These are phyloP conservation scores for Acromyrmex charruanus DNA, from an alignment of 1,140 invertebrate species.

Conservation along the genomic window DNA sequence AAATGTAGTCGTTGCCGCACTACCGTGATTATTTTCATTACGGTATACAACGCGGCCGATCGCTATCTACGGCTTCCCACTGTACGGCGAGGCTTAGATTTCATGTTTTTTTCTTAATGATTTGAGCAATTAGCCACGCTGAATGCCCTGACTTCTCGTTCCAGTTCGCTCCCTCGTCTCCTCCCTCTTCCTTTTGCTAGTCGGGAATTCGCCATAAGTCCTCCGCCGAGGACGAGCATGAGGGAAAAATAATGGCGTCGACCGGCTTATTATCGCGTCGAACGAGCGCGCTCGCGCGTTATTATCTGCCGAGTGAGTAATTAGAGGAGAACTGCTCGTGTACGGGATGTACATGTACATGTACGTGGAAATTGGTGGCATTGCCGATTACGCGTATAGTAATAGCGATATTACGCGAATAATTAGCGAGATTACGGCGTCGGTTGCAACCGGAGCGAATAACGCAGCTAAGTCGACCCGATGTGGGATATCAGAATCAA, in stretches of 20 bases:
- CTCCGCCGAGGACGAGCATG: constrained; percentile 63
- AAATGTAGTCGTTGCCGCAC: constrained; percentile 75
- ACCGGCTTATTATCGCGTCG: constrained; percentile 62
- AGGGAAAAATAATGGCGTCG: constrained; percentile 60
- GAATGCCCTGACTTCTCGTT: constrained; percentile 85
- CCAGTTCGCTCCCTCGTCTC: constrained; percentile 74
- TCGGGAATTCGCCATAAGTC: constrained; percentile 30
- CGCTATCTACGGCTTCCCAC: constrained; percentile 84
- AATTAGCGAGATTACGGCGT: constrained; percentile 59
- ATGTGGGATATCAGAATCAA: constrained; percentile 1
- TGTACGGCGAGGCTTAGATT: constrained; percentile 81
- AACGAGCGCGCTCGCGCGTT: constrained; percentile 31
- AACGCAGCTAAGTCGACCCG: constrained; percentile 16
- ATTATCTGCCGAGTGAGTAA: constrained; percentile 42
- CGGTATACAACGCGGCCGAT: constrained; percentile 79
- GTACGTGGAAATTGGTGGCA: constrained; percentile 40
- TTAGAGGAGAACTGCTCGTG: constrained; percentile 35
- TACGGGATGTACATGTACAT: background rate
- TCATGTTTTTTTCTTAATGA: constrained; percentile 87
- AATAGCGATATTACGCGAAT: constrained; percentile 56
- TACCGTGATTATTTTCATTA: constrained; percentile 86
- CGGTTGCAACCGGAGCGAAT: constrained; percentile 58
- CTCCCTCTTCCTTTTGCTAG: constrained; percentile 65
- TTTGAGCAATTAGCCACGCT: constrained; percentile 87
- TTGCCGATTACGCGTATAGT: constrained; percentile 32